phyloP scores from a whole-genome alignment of 2,797 vertebrate genomes.

The Mormyrops attenuatus region DNA sequence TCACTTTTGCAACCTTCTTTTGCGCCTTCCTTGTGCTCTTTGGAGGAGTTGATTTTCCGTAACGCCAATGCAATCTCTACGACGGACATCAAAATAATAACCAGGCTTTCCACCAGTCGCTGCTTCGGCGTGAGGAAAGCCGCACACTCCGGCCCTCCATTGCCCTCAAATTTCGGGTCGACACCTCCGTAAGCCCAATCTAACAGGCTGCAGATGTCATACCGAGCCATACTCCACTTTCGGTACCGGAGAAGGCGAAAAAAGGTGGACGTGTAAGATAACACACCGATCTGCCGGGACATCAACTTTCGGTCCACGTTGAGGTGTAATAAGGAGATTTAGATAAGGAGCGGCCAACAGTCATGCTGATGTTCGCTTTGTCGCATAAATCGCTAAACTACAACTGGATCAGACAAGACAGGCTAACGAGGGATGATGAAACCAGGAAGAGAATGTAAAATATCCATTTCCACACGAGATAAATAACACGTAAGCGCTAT shows the following conservation, averaged over 20 bases:
- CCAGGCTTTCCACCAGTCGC: slow-evolving; percentile 74
- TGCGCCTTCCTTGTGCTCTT: slow-evolving; percentile 46
- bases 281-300: slow-evolving; percentile 38
- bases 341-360: background rate
- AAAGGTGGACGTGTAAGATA: slow-evolving; percentile 66
- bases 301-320: background rate
- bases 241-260: slow-evolving; percentile 67
- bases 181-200: slow-evolving; percentile 98
- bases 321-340: background rate
- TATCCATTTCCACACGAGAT: background rate
- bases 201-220: slow-evolving; percentile 81
- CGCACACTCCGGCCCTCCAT: slow-evolving; percentile 90
- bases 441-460: background rate
- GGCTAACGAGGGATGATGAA: background rate
- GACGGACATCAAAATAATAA: slow-evolving; percentile 69
- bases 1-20: slow-evolving; percentile 48
- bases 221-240: slow-evolving; percentile 81
- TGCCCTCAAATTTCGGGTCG: slow-evolving; percentile 93
- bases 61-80: slow-evolving; percentile 74
- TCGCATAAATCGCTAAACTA: background rate
- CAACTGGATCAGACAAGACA: background rate
- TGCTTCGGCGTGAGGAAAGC: slow-evolving; percentile 80
- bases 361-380: background rate
- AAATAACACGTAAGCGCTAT: background rate
- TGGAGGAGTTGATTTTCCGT: slow-evolving; percentile 65